Conservation (phyloP, 2,797 vertebrate genomes). For the Merluccius polli region DNA sequence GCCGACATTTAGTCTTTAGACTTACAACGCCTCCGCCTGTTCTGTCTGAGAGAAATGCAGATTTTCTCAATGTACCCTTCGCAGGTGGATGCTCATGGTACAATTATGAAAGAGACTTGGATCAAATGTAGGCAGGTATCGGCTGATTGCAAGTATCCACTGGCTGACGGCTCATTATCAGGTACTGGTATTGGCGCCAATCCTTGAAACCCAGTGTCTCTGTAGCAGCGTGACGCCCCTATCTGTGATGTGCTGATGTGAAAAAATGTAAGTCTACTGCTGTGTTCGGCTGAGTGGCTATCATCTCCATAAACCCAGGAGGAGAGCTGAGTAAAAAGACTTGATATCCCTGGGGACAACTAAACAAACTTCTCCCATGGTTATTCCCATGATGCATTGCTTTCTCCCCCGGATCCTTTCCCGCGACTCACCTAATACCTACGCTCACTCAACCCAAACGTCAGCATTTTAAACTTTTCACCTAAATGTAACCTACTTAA, state of each 20-base stretch:
- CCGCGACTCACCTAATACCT: neutral
- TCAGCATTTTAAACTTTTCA: neutral
- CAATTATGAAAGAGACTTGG: neutral
- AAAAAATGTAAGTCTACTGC: neutral
- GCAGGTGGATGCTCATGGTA: neutral
- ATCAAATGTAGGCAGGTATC: neutral
- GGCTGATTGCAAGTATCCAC: neutral
- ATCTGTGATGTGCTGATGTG: neutral
- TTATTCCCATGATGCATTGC: too few species aligned
- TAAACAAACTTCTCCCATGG: neutral
- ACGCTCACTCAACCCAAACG: neutral
- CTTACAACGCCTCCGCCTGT: neutral
- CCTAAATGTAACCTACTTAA: neutral
- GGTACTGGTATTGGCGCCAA: neutral
- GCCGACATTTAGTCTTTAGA: neutral
- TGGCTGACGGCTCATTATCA: neutral
- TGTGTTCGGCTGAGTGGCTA: slow-evolving; percentile 7
- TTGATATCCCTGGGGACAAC: slow-evolving; percentile 15
- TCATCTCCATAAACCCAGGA: slow-evolving; percentile 2
- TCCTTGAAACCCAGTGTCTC: neutral
- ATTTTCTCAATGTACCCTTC: neutral
- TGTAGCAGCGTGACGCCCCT: neutral
- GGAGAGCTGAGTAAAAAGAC: slow-evolving; percentile 16
- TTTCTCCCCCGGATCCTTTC: neutral
- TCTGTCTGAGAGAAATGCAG: neutral